These are phyloP conservation scores for Parazoanthus swiftii DNA, from an alignment of 92 coral and sea anemone genomes.

Conservation along the genomic window DNA sequence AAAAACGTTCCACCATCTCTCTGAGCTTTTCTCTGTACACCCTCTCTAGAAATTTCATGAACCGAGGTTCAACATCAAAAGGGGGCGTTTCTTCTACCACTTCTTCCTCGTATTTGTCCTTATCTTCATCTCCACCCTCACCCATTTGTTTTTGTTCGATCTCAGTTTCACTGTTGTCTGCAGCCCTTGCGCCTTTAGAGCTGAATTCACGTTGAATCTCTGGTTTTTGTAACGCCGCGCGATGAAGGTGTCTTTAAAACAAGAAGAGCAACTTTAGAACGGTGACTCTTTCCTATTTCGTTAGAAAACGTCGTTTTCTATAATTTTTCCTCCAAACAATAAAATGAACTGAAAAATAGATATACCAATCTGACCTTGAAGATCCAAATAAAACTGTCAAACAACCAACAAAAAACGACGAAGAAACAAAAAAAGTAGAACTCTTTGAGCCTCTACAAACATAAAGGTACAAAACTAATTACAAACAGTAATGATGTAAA, in stretches of 20 bases:
- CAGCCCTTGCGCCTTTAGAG: not conserved
- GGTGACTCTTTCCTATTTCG: too few species aligned
- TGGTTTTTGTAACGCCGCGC: conserved; percentile 28
- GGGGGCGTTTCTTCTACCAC: not conserved
- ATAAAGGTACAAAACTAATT: too few species aligned
- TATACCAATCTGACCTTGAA: too few species aligned
- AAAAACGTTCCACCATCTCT: not conserved
- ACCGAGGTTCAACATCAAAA: conserved; percentile 19
- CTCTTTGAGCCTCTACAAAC: too few species aligned
- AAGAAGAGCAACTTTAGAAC: not conserved
- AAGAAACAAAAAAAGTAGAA: too few species aligned
- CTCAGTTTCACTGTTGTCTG: not conserved
- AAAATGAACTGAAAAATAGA: not conserved
- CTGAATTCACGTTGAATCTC: conserved; percentile 12
- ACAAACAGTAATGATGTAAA: too few species aligned
- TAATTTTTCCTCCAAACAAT: not conserved
- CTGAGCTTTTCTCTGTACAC: not conserved
- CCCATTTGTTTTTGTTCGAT: not conserved
- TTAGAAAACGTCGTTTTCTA: too few species aligned
- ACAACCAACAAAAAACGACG: too few species aligned
- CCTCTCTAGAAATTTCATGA: not conserved
- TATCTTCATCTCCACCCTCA: not conserved
- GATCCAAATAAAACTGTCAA: too few species aligned
- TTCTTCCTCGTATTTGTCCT: not conserved
- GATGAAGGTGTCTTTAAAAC: not conserved